Percentiles rank a stretch among this genome's conserved stretches.
Conservation (phyloP, 2,113 vertebrate genomes). For the Nesoenas mayeri region DNA sequence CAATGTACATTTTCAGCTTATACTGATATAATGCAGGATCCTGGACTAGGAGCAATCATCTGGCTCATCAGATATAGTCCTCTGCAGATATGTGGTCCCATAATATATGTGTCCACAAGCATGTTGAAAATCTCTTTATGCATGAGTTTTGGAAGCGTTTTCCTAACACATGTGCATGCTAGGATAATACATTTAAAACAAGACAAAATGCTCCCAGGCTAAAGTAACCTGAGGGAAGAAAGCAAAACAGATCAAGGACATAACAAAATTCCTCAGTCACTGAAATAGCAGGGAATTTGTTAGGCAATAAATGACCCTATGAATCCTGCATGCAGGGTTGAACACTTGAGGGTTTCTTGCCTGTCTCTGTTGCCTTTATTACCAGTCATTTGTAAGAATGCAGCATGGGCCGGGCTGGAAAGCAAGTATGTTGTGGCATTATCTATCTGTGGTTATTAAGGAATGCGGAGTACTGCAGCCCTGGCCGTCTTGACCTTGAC, state of each 20-base stretch:
- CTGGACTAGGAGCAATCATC: not conserved
- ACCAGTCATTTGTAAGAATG: not conserved
- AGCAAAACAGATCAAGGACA: not conserved
- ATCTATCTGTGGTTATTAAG: too few species aligned
- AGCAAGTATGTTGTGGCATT: not conserved
- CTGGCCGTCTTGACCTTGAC: not conserved
- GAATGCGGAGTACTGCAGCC: not conserved
- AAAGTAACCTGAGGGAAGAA: not conserved
- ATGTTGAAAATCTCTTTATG: not conserved
- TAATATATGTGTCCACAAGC: not conserved
- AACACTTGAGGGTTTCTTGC: not conserved
- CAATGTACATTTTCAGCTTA: not conserved
- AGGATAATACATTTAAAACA: not conserved
- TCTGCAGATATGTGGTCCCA: not conserved
- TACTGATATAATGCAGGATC: not conserved
- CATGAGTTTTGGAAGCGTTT: not conserved
- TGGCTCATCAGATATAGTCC: not conserved
- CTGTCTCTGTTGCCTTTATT: not conserved
- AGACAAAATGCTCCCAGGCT: not conserved
- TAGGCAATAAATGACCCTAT: not conserved
- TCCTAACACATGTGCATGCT: rapidly evolving
- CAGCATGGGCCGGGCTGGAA: not conserved
- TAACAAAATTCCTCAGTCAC: not conserved
- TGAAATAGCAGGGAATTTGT: not conserved
- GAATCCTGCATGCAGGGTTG: not conserved